Percentiles rank a stretch among this genome's conserved stretches.
phyloP scores from a whole-genome alignment of 1,140 invertebrate species.

The Homarus americanus region DNA sequence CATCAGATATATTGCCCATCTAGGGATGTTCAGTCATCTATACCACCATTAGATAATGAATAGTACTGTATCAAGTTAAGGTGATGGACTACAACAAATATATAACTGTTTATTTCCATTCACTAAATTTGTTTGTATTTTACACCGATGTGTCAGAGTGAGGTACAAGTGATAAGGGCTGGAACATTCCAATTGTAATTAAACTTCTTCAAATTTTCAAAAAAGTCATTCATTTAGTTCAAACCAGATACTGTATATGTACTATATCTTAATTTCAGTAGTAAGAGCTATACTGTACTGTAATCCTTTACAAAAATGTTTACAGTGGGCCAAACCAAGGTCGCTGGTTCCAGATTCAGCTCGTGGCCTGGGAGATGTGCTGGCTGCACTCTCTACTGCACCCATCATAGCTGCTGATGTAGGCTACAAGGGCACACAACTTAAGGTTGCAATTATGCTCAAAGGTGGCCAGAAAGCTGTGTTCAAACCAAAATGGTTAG shows the following conservation, averaged over 20 bases:
- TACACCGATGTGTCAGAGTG: not conserved
- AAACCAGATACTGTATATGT: too few species aligned
- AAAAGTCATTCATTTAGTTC: too few species aligned
- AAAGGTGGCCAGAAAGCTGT: conserved; percentile 88
- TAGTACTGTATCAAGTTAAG: too few species aligned
- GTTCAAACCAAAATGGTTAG: conserved; percentile 93
- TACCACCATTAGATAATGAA: too few species aligned
- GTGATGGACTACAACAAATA: too few species aligned
- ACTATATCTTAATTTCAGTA: not conserved
- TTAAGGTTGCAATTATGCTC: conserved; percentile 90
- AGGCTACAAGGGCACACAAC: conserved; percentile 89
- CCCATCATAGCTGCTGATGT: conserved; percentile 87
- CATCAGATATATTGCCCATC: too few species aligned
- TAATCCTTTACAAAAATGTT: conserved; percentile 55
- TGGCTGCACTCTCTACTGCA: conserved; percentile 84
- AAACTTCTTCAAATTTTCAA: too few species aligned
- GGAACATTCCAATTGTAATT: too few species aligned
- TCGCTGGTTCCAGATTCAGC: conserved; percentile 83
- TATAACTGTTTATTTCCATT: too few species aligned
- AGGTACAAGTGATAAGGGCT: not conserved
- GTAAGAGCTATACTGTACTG: not conserved
- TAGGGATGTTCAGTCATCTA: too few species aligned
- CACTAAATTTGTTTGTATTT: not conserved
- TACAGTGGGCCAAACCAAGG: conserved; percentile 85
- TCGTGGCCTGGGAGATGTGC: conserved; percentile 84